A percentile compares a stretch with the other conserved stretches of the same genome.
phyloP scores from a whole-genome alignment of 2,113 vertebrate genomes.

The Sminthopsis crassicaudata region DNA sequence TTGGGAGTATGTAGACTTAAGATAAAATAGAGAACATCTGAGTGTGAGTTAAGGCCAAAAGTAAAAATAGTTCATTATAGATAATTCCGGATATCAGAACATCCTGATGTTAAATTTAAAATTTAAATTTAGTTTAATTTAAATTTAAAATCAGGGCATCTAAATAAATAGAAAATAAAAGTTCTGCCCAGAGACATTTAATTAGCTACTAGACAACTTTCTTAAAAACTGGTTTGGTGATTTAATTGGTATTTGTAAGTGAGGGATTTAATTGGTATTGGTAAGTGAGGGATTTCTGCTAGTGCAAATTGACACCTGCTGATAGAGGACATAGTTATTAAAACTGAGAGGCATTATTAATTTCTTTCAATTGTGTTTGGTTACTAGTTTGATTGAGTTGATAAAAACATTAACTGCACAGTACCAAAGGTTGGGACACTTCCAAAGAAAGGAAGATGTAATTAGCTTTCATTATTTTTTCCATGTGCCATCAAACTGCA shows the following conservation, averaged over 20 bases:
- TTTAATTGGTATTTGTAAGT: background rate
- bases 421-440: background rate
- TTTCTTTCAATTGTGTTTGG: no score
- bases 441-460: background rate
- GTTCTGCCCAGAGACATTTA: background rate
- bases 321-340: background rate
- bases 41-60: background rate
- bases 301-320: background rate
- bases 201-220: background rate
- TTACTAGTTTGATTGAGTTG: background rate
- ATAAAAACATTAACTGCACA: background rate
- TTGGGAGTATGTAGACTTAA: background rate
- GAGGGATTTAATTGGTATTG: no score
- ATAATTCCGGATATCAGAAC: background rate
- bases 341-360: accelerated
- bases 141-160: background rate
- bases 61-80: background rate
- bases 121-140: background rate
- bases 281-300: background rate
- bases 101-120: background rate
- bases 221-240: background rate
- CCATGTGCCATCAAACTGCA: background rate
- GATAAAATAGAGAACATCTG: background rate
- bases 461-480: background rate
- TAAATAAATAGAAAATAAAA: background rate